Base-by-base conservation (phyloP, 1,140 invertebrate genomes). In the Lordiphosa clarofinis region DNA sequence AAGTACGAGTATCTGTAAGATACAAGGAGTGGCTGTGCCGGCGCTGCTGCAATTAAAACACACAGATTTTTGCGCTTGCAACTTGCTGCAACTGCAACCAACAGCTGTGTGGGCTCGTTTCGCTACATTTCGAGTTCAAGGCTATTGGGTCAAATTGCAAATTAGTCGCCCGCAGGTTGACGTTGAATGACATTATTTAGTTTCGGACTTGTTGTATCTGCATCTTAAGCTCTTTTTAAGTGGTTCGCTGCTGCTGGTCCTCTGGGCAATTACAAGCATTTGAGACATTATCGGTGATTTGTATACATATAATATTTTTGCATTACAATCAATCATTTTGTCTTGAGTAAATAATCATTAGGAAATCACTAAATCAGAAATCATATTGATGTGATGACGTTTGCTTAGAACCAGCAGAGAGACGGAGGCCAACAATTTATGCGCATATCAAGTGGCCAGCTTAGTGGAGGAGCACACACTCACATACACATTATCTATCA, bases 311-410 rank as follows among this genome's bases (percentile, higher is more conserved):
- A 12, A 39, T 39, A 39, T 40, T 54, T 70, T 71, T 56, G 73
- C 78, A 78, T 84, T 84, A 73, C 78, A 76, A 84, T 84, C 73
- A 73, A 84, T 84, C 78, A 84, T 70, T 31, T 63, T 73, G 76
- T 82, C 69, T 76, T 72, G 60, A 81, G 66, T 74, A 81, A 66
- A 64, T 75, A 81, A 81, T 75, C 75, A 82, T 70, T 71, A 64
- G 48, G 67, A 68, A 76, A 67, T 82, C 76, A 72, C 48, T 46
- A 4, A 33, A 43, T 35, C 11, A 54, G 50, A 31, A 39, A 40
- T 35, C 31, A 44, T 40, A 39, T 43, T 44, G 10, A 52, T 13
- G 44, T 60, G 53, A 43, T 61, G 40, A 52, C 40, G 39, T 56
- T 42, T 31, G 11, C 9, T 10, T 10, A 12, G 35, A 54, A 38